Evolutionary conservation across 2,797 vertebrate species (phyloP).

Genomic region (Silurus aristotelis): DNA sequence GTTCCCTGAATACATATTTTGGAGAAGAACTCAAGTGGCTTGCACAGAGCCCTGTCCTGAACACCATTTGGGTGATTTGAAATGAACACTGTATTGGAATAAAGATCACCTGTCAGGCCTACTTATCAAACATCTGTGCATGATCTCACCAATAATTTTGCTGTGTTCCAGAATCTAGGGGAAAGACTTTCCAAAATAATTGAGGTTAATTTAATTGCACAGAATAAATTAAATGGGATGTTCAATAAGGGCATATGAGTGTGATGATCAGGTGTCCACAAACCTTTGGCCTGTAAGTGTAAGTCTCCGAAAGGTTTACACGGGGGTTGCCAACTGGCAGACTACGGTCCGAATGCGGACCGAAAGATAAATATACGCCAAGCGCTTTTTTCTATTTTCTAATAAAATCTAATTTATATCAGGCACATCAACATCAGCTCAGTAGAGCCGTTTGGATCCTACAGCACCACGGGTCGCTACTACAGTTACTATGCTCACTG

Average conservation of each 20-base stretch:
- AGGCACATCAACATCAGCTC: too few relatives aligned
- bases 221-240: neutral
- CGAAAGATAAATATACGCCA: too few relatives aligned
- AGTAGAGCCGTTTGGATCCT: too few relatives aligned
- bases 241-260: neutral
- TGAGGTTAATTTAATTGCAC: neutral
- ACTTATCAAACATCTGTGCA: neutral
- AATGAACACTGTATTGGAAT: neutral
- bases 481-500: too few relatives aligned
- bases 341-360: too few relatives aligned
- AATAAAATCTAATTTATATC: too few relatives aligned
- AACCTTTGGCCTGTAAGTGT: neutral
- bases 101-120: too few relatives aligned
- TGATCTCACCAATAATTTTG: neutral
- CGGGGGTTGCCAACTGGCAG: too few relatives aligned
- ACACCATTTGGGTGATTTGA: neutral
- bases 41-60: neutral
- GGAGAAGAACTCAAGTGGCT: neutral
- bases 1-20: neutral
- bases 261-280: neutral
- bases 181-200: neutral
- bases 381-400: too few relatives aligned
- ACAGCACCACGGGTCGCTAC: too few relatives aligned
- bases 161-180: neutral
- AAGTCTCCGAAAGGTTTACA: neutral